Conservation (phyloP, 1,140 invertebrate species). For the Nautilus pompilius region DNA sequence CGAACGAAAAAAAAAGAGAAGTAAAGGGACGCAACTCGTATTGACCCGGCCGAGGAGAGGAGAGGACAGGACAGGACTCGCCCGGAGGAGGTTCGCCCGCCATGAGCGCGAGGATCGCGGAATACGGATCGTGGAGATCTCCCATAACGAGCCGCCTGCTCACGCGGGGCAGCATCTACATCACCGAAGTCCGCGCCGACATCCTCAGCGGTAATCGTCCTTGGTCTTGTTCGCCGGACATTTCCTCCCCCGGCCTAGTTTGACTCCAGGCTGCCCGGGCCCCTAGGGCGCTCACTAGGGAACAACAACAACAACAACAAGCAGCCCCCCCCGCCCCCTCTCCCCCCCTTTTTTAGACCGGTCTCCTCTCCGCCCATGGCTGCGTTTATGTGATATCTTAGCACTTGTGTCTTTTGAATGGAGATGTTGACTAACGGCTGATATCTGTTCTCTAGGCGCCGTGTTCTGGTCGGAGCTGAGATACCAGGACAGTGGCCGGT, state of each 20-base stretch:
- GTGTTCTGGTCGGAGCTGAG: slow-evolving; percentile 49
- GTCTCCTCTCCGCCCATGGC: not conserved
- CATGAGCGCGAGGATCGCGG: slow-evolving; percentile 21
- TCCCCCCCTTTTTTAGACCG: not conserved
- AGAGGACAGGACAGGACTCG: too few relatives aligned
- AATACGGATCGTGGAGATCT: slow-evolving; percentile 50
- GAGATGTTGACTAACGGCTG: not conserved
- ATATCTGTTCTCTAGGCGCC: slow-evolving; percentile 22
- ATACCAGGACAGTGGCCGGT: slow-evolving; percentile 41
- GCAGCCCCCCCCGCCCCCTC: not conserved
- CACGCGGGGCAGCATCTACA: slow-evolving; percentile 35
- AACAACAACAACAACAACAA: not conserved
- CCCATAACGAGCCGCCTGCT: slow-evolving; percentile 46
- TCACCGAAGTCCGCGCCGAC: slow-evolving; percentile 27
- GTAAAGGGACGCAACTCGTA: too few relatives aligned
- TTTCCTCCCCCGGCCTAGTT: not conserved
- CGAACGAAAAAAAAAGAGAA: too few relatives aligned
- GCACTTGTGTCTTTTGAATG: not conserved
- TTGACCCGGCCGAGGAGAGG: too few relatives aligned
- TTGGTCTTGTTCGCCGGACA: not conserved
- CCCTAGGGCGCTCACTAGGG: not conserved
- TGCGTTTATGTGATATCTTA: not conserved
- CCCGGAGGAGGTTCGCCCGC: too few relatives aligned
- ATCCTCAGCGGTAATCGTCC: slow-evolving; percentile 7
- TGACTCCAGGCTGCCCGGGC: not conserved